These are phyloP conservation scores for Drosophila albomicans DNA, from an alignment of 1,140 invertebrate genomes.

Conservation along the genomic window DNA sequence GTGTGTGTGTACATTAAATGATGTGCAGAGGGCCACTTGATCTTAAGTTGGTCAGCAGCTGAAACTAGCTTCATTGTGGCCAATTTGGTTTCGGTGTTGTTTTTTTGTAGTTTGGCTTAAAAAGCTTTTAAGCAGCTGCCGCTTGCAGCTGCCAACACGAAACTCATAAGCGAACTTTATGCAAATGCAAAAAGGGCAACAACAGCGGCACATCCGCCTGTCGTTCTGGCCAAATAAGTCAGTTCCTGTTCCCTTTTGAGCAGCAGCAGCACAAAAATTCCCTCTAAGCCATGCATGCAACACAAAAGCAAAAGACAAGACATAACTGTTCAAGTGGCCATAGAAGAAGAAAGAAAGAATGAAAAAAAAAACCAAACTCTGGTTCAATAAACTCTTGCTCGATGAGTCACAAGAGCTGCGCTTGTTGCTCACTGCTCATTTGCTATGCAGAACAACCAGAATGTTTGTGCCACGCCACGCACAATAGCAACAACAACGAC, in stretches of 20 bases:
- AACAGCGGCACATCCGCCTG: conserved; percentile 25
- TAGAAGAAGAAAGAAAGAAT: not conserved
- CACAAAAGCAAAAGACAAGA: not conserved
- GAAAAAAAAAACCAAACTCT: not conserved
- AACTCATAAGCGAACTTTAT: conserved; percentile 80
- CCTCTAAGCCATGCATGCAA: conserved; percentile 15
- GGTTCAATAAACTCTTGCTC: conserved; percentile 68
- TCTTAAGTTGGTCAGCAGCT: conserved; percentile 13
- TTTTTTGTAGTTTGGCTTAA: conserved; percentile 22
- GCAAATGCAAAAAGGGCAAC: conserved; percentile 55
- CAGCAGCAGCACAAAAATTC: not conserved
- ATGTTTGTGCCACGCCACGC: conserved; percentile 52
- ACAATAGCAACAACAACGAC: conserved; percentile 45
- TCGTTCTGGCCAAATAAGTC: conserved; percentile 55
- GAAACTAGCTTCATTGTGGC: conserved; percentile 23
- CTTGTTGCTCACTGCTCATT: conserved; percentile 53
- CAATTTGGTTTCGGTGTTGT: conserved; percentile 36
- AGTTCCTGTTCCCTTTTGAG: conserved; percentile 28
- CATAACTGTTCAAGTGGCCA: conserved; percentile 45
- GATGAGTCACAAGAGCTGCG: conserved; percentile 58
- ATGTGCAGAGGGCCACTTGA: conserved; percentile 26
- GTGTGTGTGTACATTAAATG: conserved; percentile 23
- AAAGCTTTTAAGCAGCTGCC: conserved; percentile 79
- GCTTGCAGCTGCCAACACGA: conserved; percentile 50
- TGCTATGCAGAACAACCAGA: conserved; percentile 66